Conservation (phyloP, 1,140 invertebrate species). For the Phocides pigmalion region DNA sequence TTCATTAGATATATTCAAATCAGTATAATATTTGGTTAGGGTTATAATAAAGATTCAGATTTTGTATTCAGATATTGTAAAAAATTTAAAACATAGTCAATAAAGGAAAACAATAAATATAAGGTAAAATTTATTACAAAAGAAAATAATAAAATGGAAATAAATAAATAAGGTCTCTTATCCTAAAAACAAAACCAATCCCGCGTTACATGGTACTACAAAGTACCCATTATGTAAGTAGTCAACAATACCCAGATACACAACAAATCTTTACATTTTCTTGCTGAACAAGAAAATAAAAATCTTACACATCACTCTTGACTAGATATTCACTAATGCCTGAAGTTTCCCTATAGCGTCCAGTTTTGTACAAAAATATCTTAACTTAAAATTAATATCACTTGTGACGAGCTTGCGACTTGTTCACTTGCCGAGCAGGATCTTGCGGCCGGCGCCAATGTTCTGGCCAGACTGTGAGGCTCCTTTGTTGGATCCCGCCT, state of each 20-base stretch:
- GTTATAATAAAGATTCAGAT: too few species aligned
- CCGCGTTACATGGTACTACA: slow-evolving; percentile 64
- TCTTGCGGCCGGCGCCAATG: slow-evolving; percentile 95
- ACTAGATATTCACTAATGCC: slow-evolving; percentile 57
- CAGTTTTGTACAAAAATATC: slow-evolving; percentile 66
- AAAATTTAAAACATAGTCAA: neutral
- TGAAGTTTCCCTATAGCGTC: slow-evolving; percentile 69
- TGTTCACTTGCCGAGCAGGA: slow-evolving; percentile 93
- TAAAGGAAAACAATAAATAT: slow-evolving; percentile 35
- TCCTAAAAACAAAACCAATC: slow-evolving; percentile 72
- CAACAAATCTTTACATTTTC: slow-evolving; percentile 36
- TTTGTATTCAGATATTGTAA: too few species aligned
- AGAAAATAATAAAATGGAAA: slow-evolving; percentile 66
- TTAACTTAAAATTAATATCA: slow-evolving; percentile 79
- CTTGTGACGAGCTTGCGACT: slow-evolving; percentile 48
- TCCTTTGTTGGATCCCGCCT: slow-evolving; percentile 98
- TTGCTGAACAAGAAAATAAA: slow-evolving; percentile 46
- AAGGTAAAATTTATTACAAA: slow-evolving; percentile 70
- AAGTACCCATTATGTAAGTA: slow-evolving; percentile 32
- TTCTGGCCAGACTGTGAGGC: slow-evolving; percentile 96
- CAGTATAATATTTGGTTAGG: too few species aligned
- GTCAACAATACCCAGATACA: slow-evolving; percentile 45
- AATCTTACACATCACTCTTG: slow-evolving; percentile 56
- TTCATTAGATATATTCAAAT: too few species aligned
- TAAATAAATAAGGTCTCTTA: slow-evolving; percentile 77